phyloP scores from a whole-genome alignment of 2,888 invertebrate species.

The Cheilosia impressa region DNA sequence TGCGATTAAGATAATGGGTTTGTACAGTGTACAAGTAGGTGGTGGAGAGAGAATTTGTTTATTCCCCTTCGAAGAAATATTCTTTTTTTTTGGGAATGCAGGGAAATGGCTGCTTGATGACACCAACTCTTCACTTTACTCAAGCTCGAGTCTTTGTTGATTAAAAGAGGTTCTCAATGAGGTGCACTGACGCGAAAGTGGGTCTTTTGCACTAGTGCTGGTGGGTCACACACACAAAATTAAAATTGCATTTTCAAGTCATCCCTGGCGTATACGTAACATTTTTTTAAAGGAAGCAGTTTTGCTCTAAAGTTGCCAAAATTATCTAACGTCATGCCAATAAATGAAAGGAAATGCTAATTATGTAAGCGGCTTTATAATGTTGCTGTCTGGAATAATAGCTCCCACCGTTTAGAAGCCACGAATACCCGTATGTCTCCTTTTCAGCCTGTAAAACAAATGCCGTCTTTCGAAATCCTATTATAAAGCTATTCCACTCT shows the following conservation, averaged over 20 bases:
- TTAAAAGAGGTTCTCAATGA: no score
- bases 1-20: constrained; percentile 36
- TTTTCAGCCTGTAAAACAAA: not conserved
- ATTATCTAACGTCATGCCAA: no score
- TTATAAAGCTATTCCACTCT: constrained; percentile 1
- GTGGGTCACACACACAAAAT: no score
- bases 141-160: no score
- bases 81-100: not conserved
- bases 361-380: no score
- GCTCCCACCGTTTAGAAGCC: no score
- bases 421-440: not conserved
- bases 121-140: no score
- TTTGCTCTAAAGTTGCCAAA: not conserved
- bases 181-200: no score
- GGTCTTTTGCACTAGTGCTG: no score
- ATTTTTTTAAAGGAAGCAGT: not conserved
- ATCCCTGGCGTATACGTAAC: constrained; percentile 4
- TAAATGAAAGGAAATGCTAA: no score
- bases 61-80: not conserved
- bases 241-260: constrained; percentile 1
- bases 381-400: no score
- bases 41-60: not conserved
- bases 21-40: constrained; percentile 10
- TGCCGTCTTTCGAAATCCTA: not conserved
- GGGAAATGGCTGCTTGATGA: no score